Evolutionary conservation across 2,797 vertebrate genomes (phyloP).

Genomic region (Sphaeramia orbicularis): DNA sequence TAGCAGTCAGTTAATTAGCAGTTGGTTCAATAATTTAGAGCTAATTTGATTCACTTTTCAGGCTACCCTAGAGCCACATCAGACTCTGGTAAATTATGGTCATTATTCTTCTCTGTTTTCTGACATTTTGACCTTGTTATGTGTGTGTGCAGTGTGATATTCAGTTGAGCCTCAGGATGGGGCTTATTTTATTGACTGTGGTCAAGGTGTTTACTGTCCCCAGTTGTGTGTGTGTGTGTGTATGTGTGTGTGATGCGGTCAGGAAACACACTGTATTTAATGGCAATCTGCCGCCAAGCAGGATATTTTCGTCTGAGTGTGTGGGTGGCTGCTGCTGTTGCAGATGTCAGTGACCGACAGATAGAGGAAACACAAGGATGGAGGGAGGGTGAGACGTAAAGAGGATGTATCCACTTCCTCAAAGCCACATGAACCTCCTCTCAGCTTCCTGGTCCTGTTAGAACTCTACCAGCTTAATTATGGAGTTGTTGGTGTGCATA

Average conservation of each 20-base stretch:
- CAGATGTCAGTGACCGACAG: conserved; percentile 62
- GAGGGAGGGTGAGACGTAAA: conserved; percentile 39
- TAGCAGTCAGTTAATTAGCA: no score
- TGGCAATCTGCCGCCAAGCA: conserved; percentile 41
- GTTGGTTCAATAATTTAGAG: no score
- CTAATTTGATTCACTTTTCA: no score
- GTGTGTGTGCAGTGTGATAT: background rate
- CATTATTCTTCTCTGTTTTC: no score
- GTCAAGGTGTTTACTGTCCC: conserved; percentile 33
- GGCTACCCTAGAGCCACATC: no score
- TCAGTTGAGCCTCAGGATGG: conserved; percentile 4
- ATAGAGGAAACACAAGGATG: conserved; percentile 32
- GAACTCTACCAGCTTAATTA: conserved; percentile 4
- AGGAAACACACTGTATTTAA: conserved; percentile 54
- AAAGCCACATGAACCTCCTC: conserved; percentile 54
- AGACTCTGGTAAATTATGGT: no score
- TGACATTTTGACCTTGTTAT: background rate
- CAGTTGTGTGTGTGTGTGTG: conserved; percentile 19
- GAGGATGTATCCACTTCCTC: conserved; percentile 69
- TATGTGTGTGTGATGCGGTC: conserved; percentile 10
- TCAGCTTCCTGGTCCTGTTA: conserved; percentile 21
- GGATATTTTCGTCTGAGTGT: conserved; percentile 68
- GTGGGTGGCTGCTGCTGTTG: conserved; percentile 60
- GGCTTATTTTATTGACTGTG: conserved; percentile 15
- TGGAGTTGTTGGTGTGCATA: background rate